Conservation (phyloP, 2,888 invertebrate genomes). For the Dicyrtoma fusca region DNA sequence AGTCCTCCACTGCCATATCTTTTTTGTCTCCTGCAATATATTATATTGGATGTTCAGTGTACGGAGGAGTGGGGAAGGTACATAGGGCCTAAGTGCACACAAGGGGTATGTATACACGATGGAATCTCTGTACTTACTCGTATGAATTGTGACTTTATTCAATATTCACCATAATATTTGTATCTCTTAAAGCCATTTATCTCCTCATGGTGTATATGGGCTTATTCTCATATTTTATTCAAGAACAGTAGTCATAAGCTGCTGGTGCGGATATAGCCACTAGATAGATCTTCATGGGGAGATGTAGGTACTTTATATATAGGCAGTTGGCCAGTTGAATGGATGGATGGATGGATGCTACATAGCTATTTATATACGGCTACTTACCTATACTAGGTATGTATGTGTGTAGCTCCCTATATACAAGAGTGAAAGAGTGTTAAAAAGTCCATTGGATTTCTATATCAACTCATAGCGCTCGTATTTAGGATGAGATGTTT, state of each 20-base stretch:
- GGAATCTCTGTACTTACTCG: neutral
- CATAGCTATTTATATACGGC: neutral
- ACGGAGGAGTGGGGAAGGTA: too few relatives aligned
- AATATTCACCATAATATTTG: conserved; percentile 33
- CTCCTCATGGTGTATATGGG: conserved; percentile 7
- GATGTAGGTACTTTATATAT: too few relatives aligned
- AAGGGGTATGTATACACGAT: neutral
- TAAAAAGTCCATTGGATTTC: neutral
- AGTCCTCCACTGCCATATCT: too few relatives aligned
- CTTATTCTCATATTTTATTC: conserved; percentile 29
- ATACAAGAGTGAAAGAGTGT: neutral
- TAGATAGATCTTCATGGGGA: too few relatives aligned
- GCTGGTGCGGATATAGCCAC: neutral
- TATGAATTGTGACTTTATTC: conserved; percentile 22
- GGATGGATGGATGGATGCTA: neutral
- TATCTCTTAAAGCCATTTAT: conserved; percentile 33
- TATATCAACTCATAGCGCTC: neutral
- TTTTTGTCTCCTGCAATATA: too few relatives aligned
- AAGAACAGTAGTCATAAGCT: conserved; percentile 1
- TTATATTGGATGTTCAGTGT: too few relatives aligned
- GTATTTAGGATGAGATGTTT: conserved; percentile 29
- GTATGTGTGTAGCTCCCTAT: neutral
- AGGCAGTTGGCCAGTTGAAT: too few relatives aligned
- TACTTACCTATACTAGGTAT: neutral
- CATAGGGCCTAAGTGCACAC: neutral